A percentile compares a stretch with the other conserved stretches of the same genome.
phyloP scores from a whole-genome alignment of 2,888 invertebrate genomes.

The Aphidoletes aphidimyza region DNA sequence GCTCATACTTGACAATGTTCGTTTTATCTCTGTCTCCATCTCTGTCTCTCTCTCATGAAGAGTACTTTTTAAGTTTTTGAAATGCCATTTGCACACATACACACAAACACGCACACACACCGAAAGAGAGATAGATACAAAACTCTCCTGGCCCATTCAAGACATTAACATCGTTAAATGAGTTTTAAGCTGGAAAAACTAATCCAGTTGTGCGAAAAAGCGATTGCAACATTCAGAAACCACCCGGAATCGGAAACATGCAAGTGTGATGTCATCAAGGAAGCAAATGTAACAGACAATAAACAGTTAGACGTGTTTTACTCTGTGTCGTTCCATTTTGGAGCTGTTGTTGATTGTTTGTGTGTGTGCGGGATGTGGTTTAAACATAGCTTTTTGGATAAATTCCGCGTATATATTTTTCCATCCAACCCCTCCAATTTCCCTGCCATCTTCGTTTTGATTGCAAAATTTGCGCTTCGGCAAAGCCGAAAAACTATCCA shows the following conservation, averaged over 20 bases:
- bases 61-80: too few relatives aligned
- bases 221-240: neutral
- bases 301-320: constrained; percentile 20
- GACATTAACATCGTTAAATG: too few relatives aligned
- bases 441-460: neutral
- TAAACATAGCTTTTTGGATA: neutral
- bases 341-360: too few relatives aligned
- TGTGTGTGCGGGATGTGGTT: neutral
- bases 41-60: too few relatives aligned
- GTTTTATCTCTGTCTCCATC: too few relatives aligned
- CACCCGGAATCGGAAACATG: neutral
- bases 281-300: constrained; percentile 30
- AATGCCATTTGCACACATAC: too few relatives aligned
- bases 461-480: neutral
- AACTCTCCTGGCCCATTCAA: too few relatives aligned
- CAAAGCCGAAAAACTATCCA: too few relatives aligned
- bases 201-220: neutral
- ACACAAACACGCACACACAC: too few relatives aligned
- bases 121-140: too few relatives aligned
- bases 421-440: neutral
- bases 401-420: neutral
- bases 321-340: neutral
- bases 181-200: neutral
- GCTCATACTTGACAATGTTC: too few relatives aligned
- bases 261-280: constrained; percentile 29